A percentile compares a stretch with the other conserved stretches of the same genome.
Evolutionary conservation across 1,140 invertebrate species (phyloP).

Genomic region (Bombus breviceps): DNA sequence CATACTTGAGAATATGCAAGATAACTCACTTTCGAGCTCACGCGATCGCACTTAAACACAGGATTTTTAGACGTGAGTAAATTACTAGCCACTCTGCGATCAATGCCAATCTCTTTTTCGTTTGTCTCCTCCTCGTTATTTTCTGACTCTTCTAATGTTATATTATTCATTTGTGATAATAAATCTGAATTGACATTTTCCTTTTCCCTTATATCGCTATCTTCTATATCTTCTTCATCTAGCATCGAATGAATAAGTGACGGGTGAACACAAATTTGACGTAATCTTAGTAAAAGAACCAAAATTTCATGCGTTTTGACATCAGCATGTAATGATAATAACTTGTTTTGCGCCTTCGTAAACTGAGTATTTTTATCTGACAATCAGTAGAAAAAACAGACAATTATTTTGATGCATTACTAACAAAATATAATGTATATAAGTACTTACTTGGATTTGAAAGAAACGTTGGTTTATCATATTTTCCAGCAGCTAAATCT

Average conservation of each 20-base stretch:
- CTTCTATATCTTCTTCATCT: slow-evolving; percentile 76
- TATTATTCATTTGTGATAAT: slow-evolving; percentile 83
- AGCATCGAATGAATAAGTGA: slow-evolving; percentile 89
- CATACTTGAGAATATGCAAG: not conserved
- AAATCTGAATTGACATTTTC: slow-evolving; percentile 83
- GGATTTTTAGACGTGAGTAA: slow-evolving; percentile 87
- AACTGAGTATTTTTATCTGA: slow-evolving; percentile 74
- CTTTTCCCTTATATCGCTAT: slow-evolving; percentile 67
- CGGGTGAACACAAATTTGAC: slow-evolving; percentile 95
- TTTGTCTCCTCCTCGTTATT: slow-evolving; percentile 78
- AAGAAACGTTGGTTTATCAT: slow-evolving; percentile 56
- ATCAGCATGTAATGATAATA: slow-evolving; percentile 78
- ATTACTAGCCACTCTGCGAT: slow-evolving; percentile 75
- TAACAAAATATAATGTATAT: not conserved
- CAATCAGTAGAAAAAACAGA: not conserved
- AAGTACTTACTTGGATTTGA: slow-evolving; percentile 54
- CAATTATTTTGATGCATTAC: not conserved
- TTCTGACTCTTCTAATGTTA: slow-evolving; percentile 73
- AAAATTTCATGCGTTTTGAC: slow-evolving; percentile 91
- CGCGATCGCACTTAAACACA: slow-evolving; percentile 84
- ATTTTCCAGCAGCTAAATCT: slow-evolving; percentile 67
- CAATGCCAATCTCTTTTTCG: slow-evolving; percentile 70
- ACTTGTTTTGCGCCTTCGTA: slow-evolving; percentile 75
- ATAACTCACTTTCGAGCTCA: slow-evolving; percentile 85
- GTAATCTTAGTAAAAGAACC: slow-evolving; percentile 90